phyloP scores from a whole-genome alignment of 2,888 invertebrate species.

The Sialis lutaria region DNA sequence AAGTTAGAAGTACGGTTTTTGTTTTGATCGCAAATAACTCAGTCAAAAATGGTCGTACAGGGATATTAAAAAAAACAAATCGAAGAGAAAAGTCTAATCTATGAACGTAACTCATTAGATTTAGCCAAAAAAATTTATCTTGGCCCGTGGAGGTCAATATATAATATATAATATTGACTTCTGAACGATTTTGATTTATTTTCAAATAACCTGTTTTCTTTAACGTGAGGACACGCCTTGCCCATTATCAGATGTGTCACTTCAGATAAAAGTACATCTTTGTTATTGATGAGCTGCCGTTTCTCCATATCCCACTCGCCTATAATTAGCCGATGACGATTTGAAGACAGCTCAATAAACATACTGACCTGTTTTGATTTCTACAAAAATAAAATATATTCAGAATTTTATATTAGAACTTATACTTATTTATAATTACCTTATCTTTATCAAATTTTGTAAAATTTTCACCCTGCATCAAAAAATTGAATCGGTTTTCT shows the following conservation, averaged over 20 bases:
- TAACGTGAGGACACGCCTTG: constrained; percentile 1
- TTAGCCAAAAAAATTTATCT: too few relatives aligned
- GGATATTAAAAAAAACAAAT: too few relatives aligned
- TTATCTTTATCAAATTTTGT: constrained; percentile 1
- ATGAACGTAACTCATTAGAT: too few relatives aligned
- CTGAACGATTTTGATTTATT: too few relatives aligned
- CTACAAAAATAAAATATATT: neutral
- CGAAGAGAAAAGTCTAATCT: too few relatives aligned
- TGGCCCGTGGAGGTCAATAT: too few relatives aligned
- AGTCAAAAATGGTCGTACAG: too few relatives aligned
- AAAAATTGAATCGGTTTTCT: neutral
- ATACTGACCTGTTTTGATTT: neutral
- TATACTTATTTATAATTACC: neutral
- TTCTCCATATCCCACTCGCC: too few relatives aligned
- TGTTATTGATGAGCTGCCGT: neutral
- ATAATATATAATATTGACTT: too few relatives aligned
- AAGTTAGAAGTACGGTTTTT: too few relatives aligned
- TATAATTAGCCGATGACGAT: neutral
- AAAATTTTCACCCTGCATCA: neutral
- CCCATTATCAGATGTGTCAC: neutral
- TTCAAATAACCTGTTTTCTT: neutral
- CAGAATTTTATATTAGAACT: neutral
- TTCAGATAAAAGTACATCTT: neutral
- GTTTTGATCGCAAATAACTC: too few relatives aligned
- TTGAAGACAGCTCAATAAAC: neutral